Conservation (phyloP, 2,888 invertebrate species). For the Idaea aversata region DNA sequence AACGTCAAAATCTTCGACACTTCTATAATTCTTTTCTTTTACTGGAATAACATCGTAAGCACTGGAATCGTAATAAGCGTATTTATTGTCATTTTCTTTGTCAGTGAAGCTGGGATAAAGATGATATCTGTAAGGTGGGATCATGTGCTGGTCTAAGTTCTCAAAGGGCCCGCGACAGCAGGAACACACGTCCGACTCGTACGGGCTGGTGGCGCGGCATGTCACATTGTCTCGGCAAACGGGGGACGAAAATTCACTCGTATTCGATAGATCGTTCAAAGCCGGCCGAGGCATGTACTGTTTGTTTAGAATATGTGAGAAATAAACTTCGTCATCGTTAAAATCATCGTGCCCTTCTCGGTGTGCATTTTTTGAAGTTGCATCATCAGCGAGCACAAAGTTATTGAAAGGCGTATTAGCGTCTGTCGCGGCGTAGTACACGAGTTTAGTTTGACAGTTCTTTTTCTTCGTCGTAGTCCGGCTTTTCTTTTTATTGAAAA, state of each 20-base stretch:
- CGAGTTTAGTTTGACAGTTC: constrained; percentile 17
- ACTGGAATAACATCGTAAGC: constrained; percentile 65
- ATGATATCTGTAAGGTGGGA: constrained; percentile 1
- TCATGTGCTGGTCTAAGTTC: constrained; percentile 49
- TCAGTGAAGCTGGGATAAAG: constrained; percentile 19
- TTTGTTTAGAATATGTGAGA: constrained; percentile 46
- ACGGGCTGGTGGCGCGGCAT: constrained; percentile 6
- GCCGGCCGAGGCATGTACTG: constrained; percentile 48
- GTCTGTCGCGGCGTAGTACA: constrained; percentile 23
- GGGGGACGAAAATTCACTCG: constrained; percentile 56
- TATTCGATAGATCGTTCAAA: constrained; percentile 39
- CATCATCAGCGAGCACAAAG: constrained; percentile 7
- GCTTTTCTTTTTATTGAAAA: constrained; percentile 13
- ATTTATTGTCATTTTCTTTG: constrained; percentile 29
- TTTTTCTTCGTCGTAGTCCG: constrained; percentile 13
- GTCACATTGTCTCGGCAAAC: constrained; percentile 37
- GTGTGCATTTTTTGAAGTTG: constrained; percentile 10
- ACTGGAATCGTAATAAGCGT: constrained; percentile 55
- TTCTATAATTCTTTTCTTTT: constrained; percentile 49
- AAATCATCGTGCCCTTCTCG: constrained; percentile 10
- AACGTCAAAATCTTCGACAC: constrained; percentile 31
- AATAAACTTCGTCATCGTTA: constrained; percentile 32
- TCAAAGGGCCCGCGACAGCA: constrained; percentile 55
- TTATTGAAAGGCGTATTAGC: constrained; percentile 19
- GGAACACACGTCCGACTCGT: constrained; percentile 55